Percentiles rank a stretch among this genome's conserved stretches.
These are phyloP conservation scores for Exaiptasia diaphana DNA, from an alignment of 64 coral and sea anemone species.

Conservation along the genomic window DNA sequence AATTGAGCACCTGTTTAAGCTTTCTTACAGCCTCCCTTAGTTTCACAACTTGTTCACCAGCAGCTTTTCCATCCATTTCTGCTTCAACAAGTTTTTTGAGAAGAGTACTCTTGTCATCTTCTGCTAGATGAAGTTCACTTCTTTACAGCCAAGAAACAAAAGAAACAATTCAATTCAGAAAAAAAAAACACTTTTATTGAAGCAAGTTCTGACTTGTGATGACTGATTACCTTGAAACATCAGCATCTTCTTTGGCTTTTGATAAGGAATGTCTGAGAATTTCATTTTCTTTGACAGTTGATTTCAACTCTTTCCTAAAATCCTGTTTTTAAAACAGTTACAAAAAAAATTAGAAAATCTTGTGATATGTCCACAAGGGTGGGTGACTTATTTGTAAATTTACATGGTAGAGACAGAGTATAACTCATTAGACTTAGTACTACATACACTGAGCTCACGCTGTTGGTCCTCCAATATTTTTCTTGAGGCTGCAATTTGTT, in stretches of 20 bases:
- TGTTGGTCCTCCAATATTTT: conserved; percentile 87
- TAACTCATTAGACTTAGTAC: not conserved
- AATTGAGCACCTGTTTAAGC: conserved; percentile 48
- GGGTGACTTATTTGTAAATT: not conserved
- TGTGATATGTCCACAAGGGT: not conserved
- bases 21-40: conserved; percentile 61
- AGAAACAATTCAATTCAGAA: not conserved
- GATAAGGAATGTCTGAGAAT: conserved; percentile 78
- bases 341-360: not conserved
- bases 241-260: conserved; percentile 81
- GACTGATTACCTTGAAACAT: conserved; percentile 69
- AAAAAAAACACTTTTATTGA: too few relatives aligned
- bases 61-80: conserved; percentile 83
- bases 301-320: conserved; percentile 80
- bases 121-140: conserved; percentile 51
- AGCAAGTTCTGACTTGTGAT: not conserved
- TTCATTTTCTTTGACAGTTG: conserved; percentile 92
- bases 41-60: conserved; percentile 55
- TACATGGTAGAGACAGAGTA: not conserved
- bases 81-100: conserved; percentile 80
- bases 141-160: too few relatives aligned
- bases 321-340: too few relatives aligned
- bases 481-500: conserved; percentile 87
- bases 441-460: conserved; percentile 71
- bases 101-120: conserved; percentile 37